These are phyloP conservation scores for Phacellophora camtschatica DNA, from an alignment of 30 jellyfish, hydroid and myxozoan species.

Conservation along the genomic window DNA sequence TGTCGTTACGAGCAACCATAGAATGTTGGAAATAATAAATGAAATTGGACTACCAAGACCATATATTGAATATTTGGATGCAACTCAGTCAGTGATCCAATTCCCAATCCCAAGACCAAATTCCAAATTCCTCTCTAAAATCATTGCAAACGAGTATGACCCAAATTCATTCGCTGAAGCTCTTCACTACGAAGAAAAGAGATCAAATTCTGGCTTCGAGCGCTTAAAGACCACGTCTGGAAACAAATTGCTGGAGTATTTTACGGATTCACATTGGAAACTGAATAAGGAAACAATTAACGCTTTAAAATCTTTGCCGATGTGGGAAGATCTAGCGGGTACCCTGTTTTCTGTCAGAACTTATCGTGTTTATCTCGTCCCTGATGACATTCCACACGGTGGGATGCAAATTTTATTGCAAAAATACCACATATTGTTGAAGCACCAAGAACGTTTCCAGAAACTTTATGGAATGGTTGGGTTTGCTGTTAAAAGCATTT, in stretches of 20 bases:
- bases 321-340: conserved; percentile 30
- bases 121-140: neutral
- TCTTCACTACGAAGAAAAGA: neutral
- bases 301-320: neutral
- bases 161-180: conserved; percentile 6
- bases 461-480: conserved; percentile 8
- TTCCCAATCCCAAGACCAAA: neutral
- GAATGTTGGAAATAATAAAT: neutral
- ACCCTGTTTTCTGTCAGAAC: neutral
- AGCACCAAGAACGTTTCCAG: neutral
- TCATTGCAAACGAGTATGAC: neutral
- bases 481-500: neutral
- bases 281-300: neutral
- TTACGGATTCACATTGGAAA: neutral
- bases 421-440: neutral
- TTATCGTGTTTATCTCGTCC: neutral
- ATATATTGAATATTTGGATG: too few relatives aligned
- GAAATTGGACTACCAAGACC: conserved; percentile 5
- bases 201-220: neutral
- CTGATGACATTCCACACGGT: conserved; percentile 9
- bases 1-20: neutral
- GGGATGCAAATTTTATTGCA: conserved; percentile 30
- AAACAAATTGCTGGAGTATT: neutral
- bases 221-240: neutral
- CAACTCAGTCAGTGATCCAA: neutral